Evolutionary conservation across 2,888 invertebrate species (phyloP).

Genomic region (Megalurothrips usitatus): DNA sequence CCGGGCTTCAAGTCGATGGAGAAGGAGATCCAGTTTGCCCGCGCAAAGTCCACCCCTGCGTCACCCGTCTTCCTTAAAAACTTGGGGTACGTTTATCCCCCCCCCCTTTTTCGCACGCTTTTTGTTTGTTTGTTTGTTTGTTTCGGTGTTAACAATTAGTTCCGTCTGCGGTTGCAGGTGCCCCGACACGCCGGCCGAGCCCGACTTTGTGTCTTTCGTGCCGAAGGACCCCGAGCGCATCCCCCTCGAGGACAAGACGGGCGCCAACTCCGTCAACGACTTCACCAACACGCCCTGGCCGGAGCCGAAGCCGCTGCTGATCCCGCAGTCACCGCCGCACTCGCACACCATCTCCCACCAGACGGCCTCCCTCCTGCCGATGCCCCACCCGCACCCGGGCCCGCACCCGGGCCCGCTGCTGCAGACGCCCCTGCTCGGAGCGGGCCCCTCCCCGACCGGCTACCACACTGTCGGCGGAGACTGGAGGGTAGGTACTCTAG

Average conservation of each 20-base stretch:
- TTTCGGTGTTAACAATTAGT: conserved; percentile 8
- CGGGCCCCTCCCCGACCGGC: conserved; percentile 40
- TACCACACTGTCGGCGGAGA: conserved; percentile 42
- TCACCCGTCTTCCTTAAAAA: conserved; percentile 71
- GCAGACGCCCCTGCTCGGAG: conserved; percentile 40
- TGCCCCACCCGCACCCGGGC: conserved; percentile 36
- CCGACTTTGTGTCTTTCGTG: conserved; percentile 74
- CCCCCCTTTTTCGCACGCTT: too few species aligned
- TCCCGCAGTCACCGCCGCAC: conserved; percentile 47
- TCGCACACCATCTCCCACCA: conserved; percentile 40
- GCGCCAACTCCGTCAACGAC: conserved; percentile 74
- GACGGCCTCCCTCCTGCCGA: conserved; percentile 39
- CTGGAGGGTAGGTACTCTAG: conserved; percentile 39
- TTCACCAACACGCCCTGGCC: conserved; percentile 76
- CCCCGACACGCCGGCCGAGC: conserved; percentile 82
- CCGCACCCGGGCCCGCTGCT: conserved; percentile 41
- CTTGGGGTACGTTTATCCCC: conserved; percentile 36
- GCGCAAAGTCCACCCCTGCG: conserved; percentile 79
- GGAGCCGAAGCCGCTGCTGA: conserved; percentile 62
- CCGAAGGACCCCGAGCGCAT: conserved; percentile 71
- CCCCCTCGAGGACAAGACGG: conserved; percentile 83
- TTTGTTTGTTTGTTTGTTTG: too few species aligned
- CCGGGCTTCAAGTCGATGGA: conserved; percentile 79
- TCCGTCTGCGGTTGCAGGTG: conserved; percentile 51
- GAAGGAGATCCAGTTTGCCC: conserved; percentile 77